These are phyloP conservation scores for Xiphophorus couchianus DNA, from an alignment of 2,113 vertebrate species.

Conservation along the genomic window DNA sequence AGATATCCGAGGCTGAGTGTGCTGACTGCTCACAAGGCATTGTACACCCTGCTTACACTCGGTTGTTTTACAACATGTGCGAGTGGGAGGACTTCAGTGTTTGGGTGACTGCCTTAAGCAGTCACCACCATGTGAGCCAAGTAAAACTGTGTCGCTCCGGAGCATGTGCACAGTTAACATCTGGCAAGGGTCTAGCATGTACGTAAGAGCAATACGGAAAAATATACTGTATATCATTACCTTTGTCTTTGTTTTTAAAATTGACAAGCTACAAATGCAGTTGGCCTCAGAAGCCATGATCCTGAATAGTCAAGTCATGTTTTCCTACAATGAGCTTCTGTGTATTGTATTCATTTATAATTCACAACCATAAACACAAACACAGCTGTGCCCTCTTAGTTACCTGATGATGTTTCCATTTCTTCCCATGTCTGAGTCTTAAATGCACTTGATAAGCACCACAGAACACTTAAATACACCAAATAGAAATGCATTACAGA, in stretches of 20 bases:
- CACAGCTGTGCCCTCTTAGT: neutral
- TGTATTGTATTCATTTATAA: neutral
- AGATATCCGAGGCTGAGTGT: conserved; percentile 10
- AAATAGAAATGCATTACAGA: conserved; percentile 36
- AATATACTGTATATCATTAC: neutral
- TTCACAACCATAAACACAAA: neutral
- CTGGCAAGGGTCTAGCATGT: conserved; percentile 31
- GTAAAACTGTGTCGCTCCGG: conserved; percentile 49
- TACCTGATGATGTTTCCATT: conserved; percentile 9
- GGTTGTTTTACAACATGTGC: conserved; percentile 21
- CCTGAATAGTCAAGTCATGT: neutral
- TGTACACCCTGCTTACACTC: conserved; percentile 48
- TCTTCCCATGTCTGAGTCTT: conserved; percentile 10
- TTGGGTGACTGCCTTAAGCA: conserved; percentile 57
- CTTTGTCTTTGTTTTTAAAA: neutral
- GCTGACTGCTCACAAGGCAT: conserved; percentile 19
- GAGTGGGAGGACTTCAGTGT: conserved; percentile 51
- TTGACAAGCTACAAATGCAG: neutral
- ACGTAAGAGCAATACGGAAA: neutral
- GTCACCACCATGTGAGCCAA: conserved; percentile 48
- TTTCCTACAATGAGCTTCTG: neutral
- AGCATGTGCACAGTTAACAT: conserved; percentile 53
- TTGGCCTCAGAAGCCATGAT: neutral
- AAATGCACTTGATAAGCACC: conserved; percentile 9
- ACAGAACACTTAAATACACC: conserved; percentile 17